Conservation (phyloP, 2,113 vertebrate genomes). For the Lanius collurio region DNA sequence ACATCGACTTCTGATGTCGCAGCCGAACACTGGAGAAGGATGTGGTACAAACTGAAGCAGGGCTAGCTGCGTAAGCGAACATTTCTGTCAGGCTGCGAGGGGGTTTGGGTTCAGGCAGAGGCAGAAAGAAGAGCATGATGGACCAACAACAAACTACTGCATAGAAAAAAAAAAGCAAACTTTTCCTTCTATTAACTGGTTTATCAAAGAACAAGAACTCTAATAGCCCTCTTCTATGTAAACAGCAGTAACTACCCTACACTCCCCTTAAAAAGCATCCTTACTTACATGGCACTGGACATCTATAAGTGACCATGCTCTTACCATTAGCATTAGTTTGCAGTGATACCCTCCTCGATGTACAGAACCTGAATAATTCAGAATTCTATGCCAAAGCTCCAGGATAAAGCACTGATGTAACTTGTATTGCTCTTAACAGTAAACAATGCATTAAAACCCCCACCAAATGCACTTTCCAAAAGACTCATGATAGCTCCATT, state of each 20-base stretch:
- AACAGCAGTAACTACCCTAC: conserved; percentile 6
- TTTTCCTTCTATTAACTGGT: conserved; percentile 49
- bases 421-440: neutral
- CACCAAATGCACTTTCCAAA: neutral
- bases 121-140: conserved; percentile 79
- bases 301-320: neutral
- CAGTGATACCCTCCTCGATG: neutral
- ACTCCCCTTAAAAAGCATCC: neutral
- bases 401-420: neutral
- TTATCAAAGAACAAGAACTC: conserved; percentile 21
- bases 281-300: neutral
- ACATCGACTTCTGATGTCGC: conserved; percentile 86
- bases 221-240: neutral
- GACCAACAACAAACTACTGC: conserved; percentile 68
- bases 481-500: neutral
- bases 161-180: conserved; percentile 53
- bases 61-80: conserved; percentile 82
- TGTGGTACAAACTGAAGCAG: conserved; percentile 80
- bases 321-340: neutral
- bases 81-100: conserved; percentile 85
- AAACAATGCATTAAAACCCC: neutral
- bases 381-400: neutral
- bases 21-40: conserved; percentile 83
- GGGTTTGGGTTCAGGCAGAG: conserved; percentile 75
- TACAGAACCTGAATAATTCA: neutral